Base-by-base conservation (phyloP, 2,113 vertebrate genomes). In the Takifugu bimaculatus region DNA sequence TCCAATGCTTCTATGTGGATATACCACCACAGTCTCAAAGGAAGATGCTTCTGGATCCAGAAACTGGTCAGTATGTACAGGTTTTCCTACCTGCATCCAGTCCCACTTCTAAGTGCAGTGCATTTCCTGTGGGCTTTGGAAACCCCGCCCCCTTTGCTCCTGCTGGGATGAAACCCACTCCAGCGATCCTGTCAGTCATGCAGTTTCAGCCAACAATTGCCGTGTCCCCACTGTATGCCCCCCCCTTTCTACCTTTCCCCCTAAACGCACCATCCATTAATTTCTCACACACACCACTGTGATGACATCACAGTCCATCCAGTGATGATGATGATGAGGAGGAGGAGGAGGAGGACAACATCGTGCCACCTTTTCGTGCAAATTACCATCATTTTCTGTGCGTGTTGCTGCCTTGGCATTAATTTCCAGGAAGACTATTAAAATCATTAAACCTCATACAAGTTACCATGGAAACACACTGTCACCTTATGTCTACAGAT, bases 31-130 rank as follows among this genome's bases (percentile, higher is more conserved):
- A 88, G 57, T 89, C 91, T 20, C 90, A 91, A 72, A 86, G 91
- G 55, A 93, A 94, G 61, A 87, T 89, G 1, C 90, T 96, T 63
- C 91, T 94, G 0, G 94, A 95, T 70, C 94, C 95, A 0, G 93
- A 96, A 76, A 96, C 92, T 0, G 92, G 94, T 50, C 94, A 92
- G 61, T 95, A 93, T 13, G 80, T 96, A 50, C 92, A 94, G 77
- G 93, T 96, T 29, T 72, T 94, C 54, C 68, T 94, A 25, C 92
- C 92, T 1, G 86, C 32, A 87, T 0, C 86, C 81, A 12, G 75
- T 84, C 5, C 53, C 63, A 1, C 75, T 87, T 0, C 48, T 9
- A 51, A 4, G n/a, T 72, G 78, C 0, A 1, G 81, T 0, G 72
- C 88, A 2, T 35, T 92, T 52, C 91, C 88, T 11, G 79, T 88